Base-by-base conservation (phyloP, 2,797 vertebrate genomes). In the Mycteria americana region DNA sequence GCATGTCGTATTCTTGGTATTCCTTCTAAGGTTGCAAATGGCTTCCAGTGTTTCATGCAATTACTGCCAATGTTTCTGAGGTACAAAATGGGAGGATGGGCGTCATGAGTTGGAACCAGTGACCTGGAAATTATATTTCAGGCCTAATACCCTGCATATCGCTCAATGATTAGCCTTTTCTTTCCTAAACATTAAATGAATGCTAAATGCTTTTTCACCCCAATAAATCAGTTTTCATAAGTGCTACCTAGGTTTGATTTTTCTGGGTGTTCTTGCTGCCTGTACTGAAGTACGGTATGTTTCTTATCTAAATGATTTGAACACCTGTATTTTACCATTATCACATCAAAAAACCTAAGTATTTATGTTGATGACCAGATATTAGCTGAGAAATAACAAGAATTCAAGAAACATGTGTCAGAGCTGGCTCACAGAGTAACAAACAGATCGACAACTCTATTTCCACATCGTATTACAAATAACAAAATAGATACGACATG, bases 1-100 rank as follows among this genome's bases (percentile, higher is more conserved):
- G 3, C 5, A 2, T 17, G 7, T 67, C 1, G 0, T 22, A 5
- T 37, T 50, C 41, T 67, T 56, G 33, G 10, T n/a, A 27, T 73
- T 79, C 54, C 11, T 50, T 67, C 53, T 43, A 15, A 48, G 31
- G 27, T 7, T 43, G 13, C 27, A 60, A 25, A 33, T 23, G 27
- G 31, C 35, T 83, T 48, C 60, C 9, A 35, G 1, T 37, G 35
- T 37, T 15, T 76, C 5, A 10, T 31, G 24, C 22, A 35, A 21
- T 15, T 63, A 33, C 23, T 72, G 39, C 13, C 39, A 28, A 4
- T 31, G 3, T 64, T 88, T 65, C 45, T 28, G 60, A 67, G 18
- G 19, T 54, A 64, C 22, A 25, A 67, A 65, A 35, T 31, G 12
- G 15, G 24, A 56, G 15, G 27, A 48, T 18, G 33, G 23, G 14